These are phyloP conservation scores for Ginglymostoma cirratum DNA, from an alignment of 2,113 vertebrate genomes.

Conservation along the genomic window DNA sequence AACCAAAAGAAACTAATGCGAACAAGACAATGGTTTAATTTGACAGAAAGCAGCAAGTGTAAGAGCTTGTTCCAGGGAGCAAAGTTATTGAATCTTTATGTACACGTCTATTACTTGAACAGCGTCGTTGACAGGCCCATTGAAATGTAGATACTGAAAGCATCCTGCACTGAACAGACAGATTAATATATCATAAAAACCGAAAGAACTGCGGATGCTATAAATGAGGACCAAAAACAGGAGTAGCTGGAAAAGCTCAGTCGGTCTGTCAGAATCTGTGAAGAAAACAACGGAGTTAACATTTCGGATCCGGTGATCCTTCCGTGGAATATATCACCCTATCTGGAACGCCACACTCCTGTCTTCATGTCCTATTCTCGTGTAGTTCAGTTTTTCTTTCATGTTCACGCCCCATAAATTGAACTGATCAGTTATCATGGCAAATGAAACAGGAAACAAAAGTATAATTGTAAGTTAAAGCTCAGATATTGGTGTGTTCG, in stretches of 20 bases:
- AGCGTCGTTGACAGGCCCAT: background rate
- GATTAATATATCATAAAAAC: background rate
- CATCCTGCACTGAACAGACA: background rate
- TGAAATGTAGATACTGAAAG: background rate
- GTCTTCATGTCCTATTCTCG: background rate
- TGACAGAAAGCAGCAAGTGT: background rate
- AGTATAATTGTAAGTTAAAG: background rate
- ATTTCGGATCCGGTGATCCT: too few relatives aligned
- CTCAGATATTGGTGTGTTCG: background rate
- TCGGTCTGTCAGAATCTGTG: too few relatives aligned
- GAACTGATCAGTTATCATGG: background rate
- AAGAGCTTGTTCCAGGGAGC: background rate
- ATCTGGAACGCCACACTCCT: background rate
- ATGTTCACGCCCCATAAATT: background rate
- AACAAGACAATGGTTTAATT: background rate
- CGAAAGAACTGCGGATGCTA: too few relatives aligned
- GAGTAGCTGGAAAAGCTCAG: too few relatives aligned
- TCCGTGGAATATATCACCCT: background rate
- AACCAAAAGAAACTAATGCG: background rate
- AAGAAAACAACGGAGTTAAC: too few relatives aligned
- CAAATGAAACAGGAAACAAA: background rate
- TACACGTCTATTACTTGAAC: background rate
- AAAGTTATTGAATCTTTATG: background rate
- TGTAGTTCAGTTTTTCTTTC: background rate
- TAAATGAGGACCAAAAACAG: too few relatives aligned